These are phyloP conservation scores for Procambarus virginalis DNA, from an alignment of 1,140 invertebrate genomes.

Conservation along the genomic window DNA sequence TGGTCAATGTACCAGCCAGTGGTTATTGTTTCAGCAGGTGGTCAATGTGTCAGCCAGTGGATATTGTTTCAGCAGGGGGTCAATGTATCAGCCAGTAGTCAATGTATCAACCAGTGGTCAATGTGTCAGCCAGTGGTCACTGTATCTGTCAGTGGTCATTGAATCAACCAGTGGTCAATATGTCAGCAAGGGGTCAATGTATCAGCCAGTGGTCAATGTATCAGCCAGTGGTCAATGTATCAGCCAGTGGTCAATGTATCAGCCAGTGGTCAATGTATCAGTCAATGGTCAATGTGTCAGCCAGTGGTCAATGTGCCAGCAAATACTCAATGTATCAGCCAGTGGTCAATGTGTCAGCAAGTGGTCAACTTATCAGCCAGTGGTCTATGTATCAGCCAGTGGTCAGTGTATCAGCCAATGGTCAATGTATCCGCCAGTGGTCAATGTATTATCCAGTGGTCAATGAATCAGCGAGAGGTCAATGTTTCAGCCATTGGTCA, in stretches of 20 bases:
- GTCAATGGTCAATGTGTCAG: background rate
- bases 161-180: background rate
- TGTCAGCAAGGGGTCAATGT: no score
- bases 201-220: no score
- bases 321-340: background rate
- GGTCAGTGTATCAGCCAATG: background rate
- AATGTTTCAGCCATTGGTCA: background rate
- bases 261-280: background rate
- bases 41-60: no score
- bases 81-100: background rate
- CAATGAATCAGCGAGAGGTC: background rate
- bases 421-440: background rate
- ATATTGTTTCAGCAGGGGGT: no score
- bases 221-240: background rate
- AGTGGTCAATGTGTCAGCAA: background rate
- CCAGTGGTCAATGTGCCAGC: background rate
- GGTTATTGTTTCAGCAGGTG: no score
- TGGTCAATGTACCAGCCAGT: no score
- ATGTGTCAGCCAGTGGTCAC: background rate
- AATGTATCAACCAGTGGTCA: background rate
- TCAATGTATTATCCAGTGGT: background rate
- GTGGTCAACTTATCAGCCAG: background rate
- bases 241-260: background rate
- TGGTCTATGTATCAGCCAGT: background rate
- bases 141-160: background rate